A percentile compares a stretch with the other conserved stretches of the same genome.
phyloP scores from a whole-genome alignment of 2,888 invertebrate species.

The Drosophila percnosoma region DNA sequence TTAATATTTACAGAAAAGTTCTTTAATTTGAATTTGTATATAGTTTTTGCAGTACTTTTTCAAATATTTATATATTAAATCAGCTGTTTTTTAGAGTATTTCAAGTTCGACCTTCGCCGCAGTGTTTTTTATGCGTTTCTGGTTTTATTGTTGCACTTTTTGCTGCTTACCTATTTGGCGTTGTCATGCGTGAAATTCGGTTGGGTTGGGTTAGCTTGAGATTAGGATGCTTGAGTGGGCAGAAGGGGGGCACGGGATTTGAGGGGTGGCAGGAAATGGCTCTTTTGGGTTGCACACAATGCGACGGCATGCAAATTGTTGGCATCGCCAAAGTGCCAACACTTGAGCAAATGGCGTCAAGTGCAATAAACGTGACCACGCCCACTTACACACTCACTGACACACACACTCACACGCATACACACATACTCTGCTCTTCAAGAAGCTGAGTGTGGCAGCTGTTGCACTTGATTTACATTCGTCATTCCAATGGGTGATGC shows the following conservation, averaged over 20 bases:
- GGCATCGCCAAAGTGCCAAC: slow-evolving; percentile 73
- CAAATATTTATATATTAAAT: neutral
- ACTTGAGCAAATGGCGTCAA: slow-evolving; percentile 73
- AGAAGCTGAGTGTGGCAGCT: slow-evolving; percentile 3
- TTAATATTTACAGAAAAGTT: neutral
- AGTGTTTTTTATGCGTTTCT: slow-evolving; percentile 1
- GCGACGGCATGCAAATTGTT: slow-evolving; percentile 73
- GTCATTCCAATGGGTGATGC: slow-evolving; percentile 29
- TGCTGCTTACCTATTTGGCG: slow-evolving; percentile 48
- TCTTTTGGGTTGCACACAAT: slow-evolving; percentile 33
- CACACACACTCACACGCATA: neutral
- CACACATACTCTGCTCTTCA: neutral
- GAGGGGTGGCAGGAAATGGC: neutral
- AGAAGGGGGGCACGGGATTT: neutral
- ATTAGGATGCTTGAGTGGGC: slow-evolving; percentile 28
- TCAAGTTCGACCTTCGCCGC: neutral
- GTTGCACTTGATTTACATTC: slow-evolving; percentile 30
- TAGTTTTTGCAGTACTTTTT: neutral
- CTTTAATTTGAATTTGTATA: neutral
- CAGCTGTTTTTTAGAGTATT: slow-evolving; percentile 1
- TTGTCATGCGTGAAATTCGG: slow-evolving; percentile 46
- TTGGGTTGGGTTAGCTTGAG: slow-evolving; percentile 27
- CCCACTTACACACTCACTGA: slow-evolving; percentile 6
- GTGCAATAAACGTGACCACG: slow-evolving; percentile 67
- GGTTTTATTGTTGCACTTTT: slow-evolving; percentile 37